Evolutionary conservation across 2,888 invertebrate genomes (phyloP).

Genomic region (Zeuzera pyrina): DNA sequence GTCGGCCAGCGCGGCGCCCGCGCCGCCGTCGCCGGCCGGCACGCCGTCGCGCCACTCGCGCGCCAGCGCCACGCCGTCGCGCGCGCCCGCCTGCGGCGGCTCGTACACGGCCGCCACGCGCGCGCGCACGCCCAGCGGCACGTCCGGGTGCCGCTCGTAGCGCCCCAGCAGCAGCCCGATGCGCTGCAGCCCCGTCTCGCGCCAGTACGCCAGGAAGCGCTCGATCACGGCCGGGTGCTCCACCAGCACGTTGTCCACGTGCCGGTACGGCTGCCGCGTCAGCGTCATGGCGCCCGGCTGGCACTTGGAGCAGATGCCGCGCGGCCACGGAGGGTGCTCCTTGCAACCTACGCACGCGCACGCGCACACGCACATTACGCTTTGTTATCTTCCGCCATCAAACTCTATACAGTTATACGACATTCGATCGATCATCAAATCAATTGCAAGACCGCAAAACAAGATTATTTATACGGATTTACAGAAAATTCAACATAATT

Average conservation of each 20-base stretch:
- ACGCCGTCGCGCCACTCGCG: slow-evolving; percentile 80
- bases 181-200: slow-evolving; percentile 93
- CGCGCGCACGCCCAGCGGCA: slow-evolving; percentile 91
- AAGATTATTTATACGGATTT: too few relatives aligned
- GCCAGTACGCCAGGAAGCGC: slow-evolving; percentile 97
- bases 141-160: slow-evolving; percentile 93
- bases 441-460: too few relatives aligned
- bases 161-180: slow-evolving; percentile 93
- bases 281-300: slow-evolving; percentile 98
- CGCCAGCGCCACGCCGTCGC: slow-evolving; percentile 75
- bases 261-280: slow-evolving; percentile 94
- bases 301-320: slow-evolving; percentile 98
- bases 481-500: too few relatives aligned
- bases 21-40: slow-evolving; percentile 25
- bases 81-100: slow-evolving; percentile 91
- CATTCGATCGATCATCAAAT: too few relatives aligned
- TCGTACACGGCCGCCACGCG: slow-evolving; percentile 96
- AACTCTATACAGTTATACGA: too few relatives aligned
- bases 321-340: slow-evolving; percentile 98
- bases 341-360: slow-evolving; percentile 91
- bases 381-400: too few relatives aligned
- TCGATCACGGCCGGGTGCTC: slow-evolving; percentile 97
- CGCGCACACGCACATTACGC: too few relatives aligned
- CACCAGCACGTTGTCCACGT: slow-evolving; percentile 97
- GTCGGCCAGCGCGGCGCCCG: slow-evolving; percentile 77